A percentile compares a stretch with the other conserved stretches of the same genome.
phyloP scores from a whole-genome alignment of 2,797 vertebrate genomes.

The Chaetophractus vellerosus region DNA sequence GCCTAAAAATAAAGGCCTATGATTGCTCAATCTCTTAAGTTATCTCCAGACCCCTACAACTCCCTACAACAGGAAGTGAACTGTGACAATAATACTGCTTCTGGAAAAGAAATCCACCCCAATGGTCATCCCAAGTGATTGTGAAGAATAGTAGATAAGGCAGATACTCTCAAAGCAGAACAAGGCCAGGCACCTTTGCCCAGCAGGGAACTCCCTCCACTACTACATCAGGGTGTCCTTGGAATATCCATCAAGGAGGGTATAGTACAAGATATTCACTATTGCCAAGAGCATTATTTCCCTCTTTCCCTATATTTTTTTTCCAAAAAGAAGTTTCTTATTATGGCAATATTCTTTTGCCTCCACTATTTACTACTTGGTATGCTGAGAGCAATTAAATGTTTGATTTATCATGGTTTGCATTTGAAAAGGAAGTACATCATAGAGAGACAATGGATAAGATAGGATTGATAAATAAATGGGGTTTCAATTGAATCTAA shows the following conservation, averaged over 20 bases:
- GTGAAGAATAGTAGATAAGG: background rate
- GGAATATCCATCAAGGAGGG: background rate
- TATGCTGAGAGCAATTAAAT: slow-evolving; percentile 18
- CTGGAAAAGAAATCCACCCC: background rate
- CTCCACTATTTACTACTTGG: slow-evolving; percentile 6
- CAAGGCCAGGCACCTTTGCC: background rate
- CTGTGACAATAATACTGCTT: background rate
- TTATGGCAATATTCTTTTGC: background rate
- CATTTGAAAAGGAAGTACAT: background rate
- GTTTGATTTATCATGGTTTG: slow-evolving; percentile 24
- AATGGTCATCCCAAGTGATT: background rate
- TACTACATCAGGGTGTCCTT: background rate
- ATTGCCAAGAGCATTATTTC: background rate
- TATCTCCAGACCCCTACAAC: background rate
- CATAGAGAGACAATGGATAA: background rate
- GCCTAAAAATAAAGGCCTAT: slow-evolving; percentile 53
- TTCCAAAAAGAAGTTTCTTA: slow-evolving; percentile 9
- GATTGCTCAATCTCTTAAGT: background rate
- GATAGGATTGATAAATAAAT: background rate
- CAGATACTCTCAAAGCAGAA: background rate
- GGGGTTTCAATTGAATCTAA: slow-evolving; percentile 10
- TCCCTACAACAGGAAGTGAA: slow-evolving; percentile 41
- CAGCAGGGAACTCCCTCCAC: background rate
- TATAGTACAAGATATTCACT: background rate
- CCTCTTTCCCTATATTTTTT: background rate